Evolutionary conservation across 2,797 vertebrate genomes (phyloP).

Genomic region (Botia almorhae): DNA sequence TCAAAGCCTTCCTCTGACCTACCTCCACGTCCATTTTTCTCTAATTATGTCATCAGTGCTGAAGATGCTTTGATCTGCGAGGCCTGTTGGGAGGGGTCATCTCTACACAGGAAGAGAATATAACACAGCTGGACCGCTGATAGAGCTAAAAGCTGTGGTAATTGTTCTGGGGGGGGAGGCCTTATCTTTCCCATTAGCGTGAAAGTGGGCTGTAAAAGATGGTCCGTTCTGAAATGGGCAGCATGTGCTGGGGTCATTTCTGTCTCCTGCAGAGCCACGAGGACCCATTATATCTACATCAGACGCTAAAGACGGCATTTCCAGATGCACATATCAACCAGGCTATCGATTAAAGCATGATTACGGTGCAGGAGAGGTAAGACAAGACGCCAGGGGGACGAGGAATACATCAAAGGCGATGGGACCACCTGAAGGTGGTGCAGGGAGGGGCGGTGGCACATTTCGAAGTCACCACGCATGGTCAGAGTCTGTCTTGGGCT

Average conservation of each 20-base stretch:
- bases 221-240: constrained; percentile 67
- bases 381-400: background rate
- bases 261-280: background rate
- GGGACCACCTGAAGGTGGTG: background rate
- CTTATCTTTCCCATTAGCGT: constrained; percentile 79
- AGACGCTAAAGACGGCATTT: constrained; percentile 2
- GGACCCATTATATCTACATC: constrained; percentile 11
- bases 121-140: constrained; percentile 19
- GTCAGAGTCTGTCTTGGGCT: background rate
- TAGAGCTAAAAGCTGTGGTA: constrained; percentile 28
- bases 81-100: constrained; percentile 44
- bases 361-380: constrained; percentile 15
- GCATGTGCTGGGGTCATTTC: constrained; percentile 23
- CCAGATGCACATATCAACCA: constrained; percentile 39
- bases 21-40: constrained; percentile 40
- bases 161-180: constrained; percentile 70
- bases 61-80: constrained; percentile 50
- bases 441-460: no score
- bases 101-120: constrained; percentile 39
- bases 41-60: constrained; percentile 47
- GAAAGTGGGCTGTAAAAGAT: constrained; percentile 79
- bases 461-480: background rate
- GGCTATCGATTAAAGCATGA: constrained; percentile 38
- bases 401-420: background rate
- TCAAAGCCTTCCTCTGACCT: constrained; percentile 32